Evolutionary conservation across 2,888 invertebrate species (phyloP).

Genomic region (Tetropium fuscum): DNA sequence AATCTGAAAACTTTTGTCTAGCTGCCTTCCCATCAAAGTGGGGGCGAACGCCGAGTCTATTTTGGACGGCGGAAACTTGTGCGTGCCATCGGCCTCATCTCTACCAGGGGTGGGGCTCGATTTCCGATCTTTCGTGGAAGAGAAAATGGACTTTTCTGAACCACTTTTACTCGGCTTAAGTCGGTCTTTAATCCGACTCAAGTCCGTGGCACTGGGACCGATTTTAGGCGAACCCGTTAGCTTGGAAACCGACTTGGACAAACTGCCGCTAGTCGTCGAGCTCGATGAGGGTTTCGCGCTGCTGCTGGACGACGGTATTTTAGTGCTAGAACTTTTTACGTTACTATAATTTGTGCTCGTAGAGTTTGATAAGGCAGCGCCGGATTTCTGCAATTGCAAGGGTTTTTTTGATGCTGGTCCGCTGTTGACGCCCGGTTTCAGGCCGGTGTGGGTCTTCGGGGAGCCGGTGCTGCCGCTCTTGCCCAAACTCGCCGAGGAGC

Average conservation of each 20-base stretch:
- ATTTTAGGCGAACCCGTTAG: slow-evolving; percentile 71
- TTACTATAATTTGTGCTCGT: slow-evolving; percentile 57
- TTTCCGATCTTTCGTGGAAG: slow-evolving; percentile 72
- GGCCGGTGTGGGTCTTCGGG: slow-evolving; percentile 83
- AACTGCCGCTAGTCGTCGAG: slow-evolving; percentile 31
- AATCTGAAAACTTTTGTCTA: slow-evolving; percentile 88
- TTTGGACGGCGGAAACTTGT: slow-evolving; percentile 73
- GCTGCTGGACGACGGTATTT: slow-evolving; percentile 34
- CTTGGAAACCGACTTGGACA: slow-evolving; percentile 44
- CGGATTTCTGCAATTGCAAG: slow-evolving; percentile 67
- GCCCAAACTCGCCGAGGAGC: slow-evolving; percentile 38
- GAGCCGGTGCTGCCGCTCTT: slow-evolving; percentile 70
- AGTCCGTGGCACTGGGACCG: slow-evolving; percentile 65
- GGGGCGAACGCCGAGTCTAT: slow-evolving; percentile 73
- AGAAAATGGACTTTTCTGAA: slow-evolving; percentile 75
- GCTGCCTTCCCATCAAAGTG: slow-evolving; percentile 82
- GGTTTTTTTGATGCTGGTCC: slow-evolving; percentile 89
- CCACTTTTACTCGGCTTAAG: slow-evolving; percentile 73
- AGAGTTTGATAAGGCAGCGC: slow-evolving; percentile 29
- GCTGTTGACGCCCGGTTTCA: slow-evolving; percentile 86
- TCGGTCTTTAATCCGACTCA: slow-evolving; percentile 73
- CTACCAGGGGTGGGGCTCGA: slow-evolving; percentile 75
- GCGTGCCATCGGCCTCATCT: slow-evolving; percentile 75
- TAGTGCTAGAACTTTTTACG: slow-evolving; percentile 42
- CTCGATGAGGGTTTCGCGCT: slow-evolving; percentile 33